Conservation (phyloP, 1,140 invertebrate genomes). For the Lepidurus couesii region DNA sequence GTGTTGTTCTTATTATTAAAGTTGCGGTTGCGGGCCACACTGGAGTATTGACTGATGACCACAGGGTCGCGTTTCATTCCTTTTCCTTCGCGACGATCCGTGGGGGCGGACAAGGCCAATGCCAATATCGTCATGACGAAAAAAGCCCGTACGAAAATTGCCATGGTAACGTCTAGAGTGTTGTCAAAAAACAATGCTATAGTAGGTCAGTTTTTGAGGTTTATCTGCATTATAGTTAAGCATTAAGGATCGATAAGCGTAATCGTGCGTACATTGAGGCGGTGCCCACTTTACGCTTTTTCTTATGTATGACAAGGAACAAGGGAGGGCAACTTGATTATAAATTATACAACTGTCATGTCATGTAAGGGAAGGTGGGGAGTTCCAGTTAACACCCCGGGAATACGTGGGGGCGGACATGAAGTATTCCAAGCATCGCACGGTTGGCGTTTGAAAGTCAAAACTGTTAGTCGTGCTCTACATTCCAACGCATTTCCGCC, state of each 20-base stretch:
- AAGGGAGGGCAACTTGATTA: too few species aligned
- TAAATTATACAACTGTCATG: too few species aligned
- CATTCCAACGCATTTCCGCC: not conserved
- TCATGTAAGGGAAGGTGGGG: too few species aligned
- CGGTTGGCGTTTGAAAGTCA: not conserved
- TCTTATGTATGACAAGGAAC: too few species aligned
- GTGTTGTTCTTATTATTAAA: not conserved
- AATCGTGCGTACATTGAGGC: not conserved
- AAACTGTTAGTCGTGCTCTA: not conserved
- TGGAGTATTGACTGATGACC: slow-evolving; percentile 3
- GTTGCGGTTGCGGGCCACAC: not conserved
- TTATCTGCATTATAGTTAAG: too few species aligned
- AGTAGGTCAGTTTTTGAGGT: too few species aligned
- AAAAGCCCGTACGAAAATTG: slow-evolving; percentile 3
- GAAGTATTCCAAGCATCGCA: not conserved
- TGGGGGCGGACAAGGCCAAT: not conserved
- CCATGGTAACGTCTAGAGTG: not conserved
- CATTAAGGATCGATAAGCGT: not conserved
- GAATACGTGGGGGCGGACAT: too few species aligned
- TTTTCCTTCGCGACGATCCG: not conserved
- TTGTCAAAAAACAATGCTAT: not conserved
- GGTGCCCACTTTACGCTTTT: too few species aligned
- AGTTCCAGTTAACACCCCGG: too few species aligned
- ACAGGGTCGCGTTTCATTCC: not conserved
- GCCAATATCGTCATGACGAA: not conserved